phyloP scores from a whole-genome alignment of 2,888 invertebrate genomes.

The Pelosia muscerda region DNA sequence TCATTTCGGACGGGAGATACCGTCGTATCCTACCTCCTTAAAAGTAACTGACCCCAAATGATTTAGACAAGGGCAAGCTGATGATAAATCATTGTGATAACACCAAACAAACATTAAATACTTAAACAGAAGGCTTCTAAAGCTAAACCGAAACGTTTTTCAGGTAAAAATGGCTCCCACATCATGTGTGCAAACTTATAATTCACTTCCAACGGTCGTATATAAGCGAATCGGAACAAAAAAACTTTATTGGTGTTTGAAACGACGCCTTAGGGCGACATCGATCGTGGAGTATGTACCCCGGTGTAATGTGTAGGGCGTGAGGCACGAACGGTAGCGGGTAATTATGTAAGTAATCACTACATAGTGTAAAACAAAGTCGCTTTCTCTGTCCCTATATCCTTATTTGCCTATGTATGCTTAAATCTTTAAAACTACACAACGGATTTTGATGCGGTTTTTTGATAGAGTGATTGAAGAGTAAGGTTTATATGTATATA shows the following conservation, averaged over 20 bases:
- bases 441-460: too few relatives aligned
- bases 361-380: too few relatives aligned
- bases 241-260: conserved; percentile 80
- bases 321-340: conserved; percentile 22
- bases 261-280: conserved; percentile 84
- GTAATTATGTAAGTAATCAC: not conserved
- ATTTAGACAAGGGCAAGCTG: too few relatives aligned
- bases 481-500: too few relatives aligned
- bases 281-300: conserved; percentile 72
- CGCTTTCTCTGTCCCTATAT: not conserved
- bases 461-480: too few relatives aligned
- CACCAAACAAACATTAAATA: not conserved
- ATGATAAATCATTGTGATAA: too few relatives aligned
- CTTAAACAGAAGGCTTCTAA: conserved; percentile 8
- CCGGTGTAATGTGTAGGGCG: conserved; percentile 39
- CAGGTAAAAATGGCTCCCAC: conserved; percentile 31
- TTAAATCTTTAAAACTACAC: not conserved
- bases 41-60: too few relatives aligned
- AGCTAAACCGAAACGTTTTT: conserved; percentile 10
- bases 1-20: too few relatives aligned
- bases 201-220: conserved; percentile 70
- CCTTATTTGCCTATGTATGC: not conserved
- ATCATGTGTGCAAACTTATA: conserved; percentile 60
- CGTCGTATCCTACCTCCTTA: too few relatives aligned
- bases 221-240: conserved; percentile 74